A percentile compares a stretch with the other conserved stretches of the same genome.
Evolutionary conservation across 2,113 vertebrate genomes (phyloP).

Genomic region (Megaceryle maxima): DNA sequence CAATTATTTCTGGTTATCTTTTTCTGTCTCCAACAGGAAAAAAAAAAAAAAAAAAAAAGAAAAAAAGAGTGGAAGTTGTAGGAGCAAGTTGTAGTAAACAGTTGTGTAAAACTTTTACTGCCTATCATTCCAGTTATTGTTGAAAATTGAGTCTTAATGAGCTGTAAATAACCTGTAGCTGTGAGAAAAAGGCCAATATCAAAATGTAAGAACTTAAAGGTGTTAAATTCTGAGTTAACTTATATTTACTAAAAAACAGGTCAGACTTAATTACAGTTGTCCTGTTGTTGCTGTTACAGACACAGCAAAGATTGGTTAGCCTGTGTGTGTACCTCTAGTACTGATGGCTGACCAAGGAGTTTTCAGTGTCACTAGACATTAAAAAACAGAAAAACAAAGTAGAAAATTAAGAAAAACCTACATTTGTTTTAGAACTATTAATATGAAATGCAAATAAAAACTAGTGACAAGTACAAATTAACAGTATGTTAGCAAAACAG

Average conservation of each 20-base stretch:
- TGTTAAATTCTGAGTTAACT: background rate
- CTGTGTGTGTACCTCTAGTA: background rate
- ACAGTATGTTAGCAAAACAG: background rate
- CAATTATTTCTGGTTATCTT: background rate
- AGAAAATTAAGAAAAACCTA: background rate
- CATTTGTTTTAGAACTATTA: background rate
- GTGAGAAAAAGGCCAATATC: background rate
- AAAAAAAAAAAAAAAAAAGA: background rate
- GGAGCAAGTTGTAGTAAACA: background rate
- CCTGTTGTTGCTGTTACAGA: too few relatives aligned
- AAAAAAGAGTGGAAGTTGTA: background rate
- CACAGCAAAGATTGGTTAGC: background rate
- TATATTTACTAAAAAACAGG: background rate
- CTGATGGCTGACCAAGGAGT: background rate
- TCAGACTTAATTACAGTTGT: background rate
- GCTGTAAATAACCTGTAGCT: background rate
- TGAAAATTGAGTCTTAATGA: background rate
- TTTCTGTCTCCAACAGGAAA: background rate
- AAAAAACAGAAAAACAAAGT: background rate
- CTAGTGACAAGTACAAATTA: background rate
- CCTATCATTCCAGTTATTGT: background rate
- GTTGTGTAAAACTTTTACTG: background rate
- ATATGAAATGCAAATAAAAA: background rate
- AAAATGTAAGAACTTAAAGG: background rate
- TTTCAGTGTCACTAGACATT: background rate